Conservation (phyloP, 2,888 invertebrate species). For the Melolontha melolontha region DNA sequence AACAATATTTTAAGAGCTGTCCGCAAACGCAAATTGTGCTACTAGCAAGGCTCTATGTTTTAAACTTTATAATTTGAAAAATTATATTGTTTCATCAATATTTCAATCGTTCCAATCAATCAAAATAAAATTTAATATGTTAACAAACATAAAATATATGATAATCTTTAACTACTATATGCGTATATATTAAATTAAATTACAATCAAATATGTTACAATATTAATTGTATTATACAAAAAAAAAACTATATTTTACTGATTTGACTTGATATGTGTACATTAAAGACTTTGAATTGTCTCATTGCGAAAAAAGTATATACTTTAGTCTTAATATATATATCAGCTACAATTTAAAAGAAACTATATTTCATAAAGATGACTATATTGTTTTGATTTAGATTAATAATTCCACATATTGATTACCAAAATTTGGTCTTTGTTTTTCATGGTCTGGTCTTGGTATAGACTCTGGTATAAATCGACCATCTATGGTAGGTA, state of each 20-base stretch:
- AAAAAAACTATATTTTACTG: conserved; percentile 13
- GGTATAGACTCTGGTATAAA: conserved; percentile 57
- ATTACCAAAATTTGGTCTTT: conserved; percentile 58
- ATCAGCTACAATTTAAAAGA: conserved; percentile 27
- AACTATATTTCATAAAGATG: conserved; percentile 35
- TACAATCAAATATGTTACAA: conserved; percentile 50
- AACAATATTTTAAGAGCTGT: conserved; percentile 28
- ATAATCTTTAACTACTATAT: conserved; percentile 43
- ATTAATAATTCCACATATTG: conserved; percentile 63
- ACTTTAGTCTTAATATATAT: conserved; percentile 13
- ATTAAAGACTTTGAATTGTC: conserved; percentile 29
- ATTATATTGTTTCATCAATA: not conserved
- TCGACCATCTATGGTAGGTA: conserved; percentile 60
- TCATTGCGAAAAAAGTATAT: conserved; percentile 17
- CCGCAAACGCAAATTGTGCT: conserved; percentile 5
- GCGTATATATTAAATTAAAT: conserved; percentile 54
- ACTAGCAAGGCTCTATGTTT: conserved; percentile 7
- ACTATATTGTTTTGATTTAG: conserved; percentile 49
- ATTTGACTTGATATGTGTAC: conserved; percentile 38
- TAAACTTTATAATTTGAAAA: conserved; percentile 21
- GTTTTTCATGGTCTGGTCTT: conserved; percentile 58
- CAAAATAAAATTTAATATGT: conserved; percentile 52
- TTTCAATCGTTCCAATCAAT: conserved; percentile 41
- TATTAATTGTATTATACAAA: conserved; percentile 37
- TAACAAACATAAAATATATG: conserved; percentile 57